A percentile compares a stretch with the other conserved stretches of the same genome.
These are phyloP conservation scores for Anticlea derivata DNA, from an alignment of 2,888 invertebrate species.

Conservation along the genomic window DNA sequence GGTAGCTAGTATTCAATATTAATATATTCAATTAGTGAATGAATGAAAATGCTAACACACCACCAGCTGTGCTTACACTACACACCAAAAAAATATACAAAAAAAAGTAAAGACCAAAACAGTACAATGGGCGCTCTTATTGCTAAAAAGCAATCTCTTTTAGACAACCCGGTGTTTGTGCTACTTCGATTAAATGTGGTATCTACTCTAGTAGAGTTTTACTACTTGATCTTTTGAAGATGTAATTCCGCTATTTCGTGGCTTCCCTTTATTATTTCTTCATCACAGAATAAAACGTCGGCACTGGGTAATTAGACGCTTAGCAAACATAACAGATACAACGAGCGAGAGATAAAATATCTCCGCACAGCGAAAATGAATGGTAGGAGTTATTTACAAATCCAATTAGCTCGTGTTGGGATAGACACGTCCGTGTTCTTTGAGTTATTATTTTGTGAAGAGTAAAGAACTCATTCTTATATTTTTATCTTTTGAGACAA, in stretches of 20 bases:
- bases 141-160: no score
- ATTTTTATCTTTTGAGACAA: background rate
- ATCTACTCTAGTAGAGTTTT: background rate
- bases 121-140: no score
- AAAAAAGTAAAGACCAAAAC: no score
- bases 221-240: background rate
- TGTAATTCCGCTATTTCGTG: background rate
- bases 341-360: slow-evolving; percentile 44
- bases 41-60: no score
- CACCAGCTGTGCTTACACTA: no score
- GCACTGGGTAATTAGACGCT: slow-evolving; percentile 60
- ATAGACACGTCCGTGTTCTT: slow-evolving; percentile 12
- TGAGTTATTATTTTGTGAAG: slow-evolving; percentile 8
- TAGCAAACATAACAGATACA: slow-evolving; percentile 55
- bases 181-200: background rate
- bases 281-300: slow-evolving; percentile 51
- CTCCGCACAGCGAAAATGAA: slow-evolving; percentile 41
- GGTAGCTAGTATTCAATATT: no score
- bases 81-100: no score
- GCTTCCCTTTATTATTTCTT: slow-evolving; percentile 52
- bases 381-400: slow-evolving; percentile 28
- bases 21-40: no score
- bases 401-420: slow-evolving; percentile 26
- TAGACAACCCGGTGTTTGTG: no score
- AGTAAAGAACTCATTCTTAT: background rate